Percentiles rank a stretch among this genome's conserved stretches.
phyloP scores from a whole-genome alignment of 1,140 invertebrate genomes.

The Eufriesea mexicana region DNA sequence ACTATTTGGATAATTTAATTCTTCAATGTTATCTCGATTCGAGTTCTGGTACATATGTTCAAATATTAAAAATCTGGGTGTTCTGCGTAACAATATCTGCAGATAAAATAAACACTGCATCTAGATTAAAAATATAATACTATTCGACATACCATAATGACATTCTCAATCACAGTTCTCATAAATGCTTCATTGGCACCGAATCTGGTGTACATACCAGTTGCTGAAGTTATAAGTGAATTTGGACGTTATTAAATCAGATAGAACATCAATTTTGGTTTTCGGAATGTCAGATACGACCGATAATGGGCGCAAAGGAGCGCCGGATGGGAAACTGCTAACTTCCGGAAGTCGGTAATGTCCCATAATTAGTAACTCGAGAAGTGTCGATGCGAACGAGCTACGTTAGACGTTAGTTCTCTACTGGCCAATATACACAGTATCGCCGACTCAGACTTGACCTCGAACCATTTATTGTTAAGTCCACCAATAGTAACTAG shows the following conservation, averaged over 20 bases:
- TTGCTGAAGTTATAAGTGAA: constrained; percentile 53
- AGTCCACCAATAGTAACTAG: constrained; percentile 8
- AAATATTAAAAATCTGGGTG: too few species aligned
- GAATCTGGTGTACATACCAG: not conserved
- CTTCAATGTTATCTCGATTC: too few species aligned
- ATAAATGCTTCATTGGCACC: too few species aligned
- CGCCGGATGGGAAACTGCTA: constrained; percentile 61
- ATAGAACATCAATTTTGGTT: constrained; percentile 65
- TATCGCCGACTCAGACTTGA: not conserved
- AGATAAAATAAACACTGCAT: too few species aligned
- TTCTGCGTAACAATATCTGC: too few species aligned
- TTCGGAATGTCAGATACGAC: constrained; percentile 45
- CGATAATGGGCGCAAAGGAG: constrained; percentile 62
- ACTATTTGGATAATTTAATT: too few species aligned
- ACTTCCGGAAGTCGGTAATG: constrained; percentile 65
- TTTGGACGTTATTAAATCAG: constrained; percentile 54
- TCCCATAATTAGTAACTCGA: constrained; percentile 65
- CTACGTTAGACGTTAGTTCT: constrained; percentile 40
- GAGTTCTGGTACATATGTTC: too few species aligned
- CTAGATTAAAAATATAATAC: too few species aligned
- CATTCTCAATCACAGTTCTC: too few species aligned
- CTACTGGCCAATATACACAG: not conserved
- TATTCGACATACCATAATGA: too few species aligned
- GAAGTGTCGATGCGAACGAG: constrained; percentile 51
- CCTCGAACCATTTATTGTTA: constrained; percentile 51